Evolutionary conservation across 2,113 vertebrate genomes (phyloP), one percentile per base, ranked within the genome.

Genomic region (Scartelaos histophorus): DNA sequence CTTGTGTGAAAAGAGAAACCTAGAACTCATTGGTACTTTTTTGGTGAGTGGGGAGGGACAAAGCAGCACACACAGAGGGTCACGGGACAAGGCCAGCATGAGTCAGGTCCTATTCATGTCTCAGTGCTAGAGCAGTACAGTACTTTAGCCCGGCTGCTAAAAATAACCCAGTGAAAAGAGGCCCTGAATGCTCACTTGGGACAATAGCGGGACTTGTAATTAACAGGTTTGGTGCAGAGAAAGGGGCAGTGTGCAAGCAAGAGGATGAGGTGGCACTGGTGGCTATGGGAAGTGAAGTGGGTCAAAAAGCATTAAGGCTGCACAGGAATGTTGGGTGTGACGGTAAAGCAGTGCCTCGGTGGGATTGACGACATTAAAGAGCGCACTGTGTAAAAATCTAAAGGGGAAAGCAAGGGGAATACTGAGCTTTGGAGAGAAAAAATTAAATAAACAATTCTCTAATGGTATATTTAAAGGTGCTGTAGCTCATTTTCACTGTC

Each of bases 71-170:
- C 79, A 88, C 80, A 81, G 66, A 69, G 79, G 57, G 19, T 69
- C 73, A 73, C 38, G 57, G 66, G 80, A 89, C 82, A 92, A 90
- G 78, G 71, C 57, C 24, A 22, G 57, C 57, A 21, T 56, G 90
- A 92, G 87, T 91, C 88, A 91, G 89, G 84, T 73, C 85, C 85
- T 83, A 90, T 88, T 88, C 80, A 81, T 78, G 73, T 69, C 74
- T 75, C 66, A 76, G 70, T 80, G 84, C 73, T 72, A 79, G 82
- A 85, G 81, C 82, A 35, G 74, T 80, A 82, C 87, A 86, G 87
- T 73, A 75, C 85, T 89, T 83, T 65, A 81, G 87, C 75, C 71
- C 56, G 25, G 56, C 7, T 46, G 78, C 80, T 89, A 90, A 91
- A 92, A 91, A 92, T 89, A 90, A 82, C 69, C 57, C 56, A 1